Base-by-base conservation (phyloP, 2,888 invertebrate genomes). In the Drosophila rubida region DNA sequence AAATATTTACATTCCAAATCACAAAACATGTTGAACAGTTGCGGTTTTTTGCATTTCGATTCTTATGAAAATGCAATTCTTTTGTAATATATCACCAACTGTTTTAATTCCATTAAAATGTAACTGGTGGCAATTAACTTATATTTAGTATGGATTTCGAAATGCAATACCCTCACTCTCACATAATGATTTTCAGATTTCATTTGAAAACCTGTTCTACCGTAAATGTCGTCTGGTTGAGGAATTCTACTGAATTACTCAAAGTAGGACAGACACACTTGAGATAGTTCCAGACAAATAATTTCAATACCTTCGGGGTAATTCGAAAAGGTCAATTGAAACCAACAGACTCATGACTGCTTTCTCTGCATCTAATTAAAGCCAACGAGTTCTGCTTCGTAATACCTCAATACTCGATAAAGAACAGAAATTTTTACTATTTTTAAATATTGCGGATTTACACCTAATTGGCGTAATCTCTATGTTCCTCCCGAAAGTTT, bases 401-500 rank as follows among this genome's bases (percentile, higher is more conserved):
- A 54, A 23, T 23, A 57, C 16, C 16, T 14, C 64, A n/a, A n/a
- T n/a, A 1, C n/a, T 55, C 66, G 71, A 67, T 80, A 88, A 87
- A 87, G 64, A 69, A 75, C 66, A 59, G 65, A 57, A 88, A 87
- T 87, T 88, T 72, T 69, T 64, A 64, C 70, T 88, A 87, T 87
- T 87, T 87, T 78, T 75, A 87, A 70, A 65, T 35, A 57, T 42
- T 49, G 57, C 54, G 39, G 55, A 61, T 51, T 48, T 64, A 41
- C 44, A 45, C 44, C 59, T 74, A 78, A 80, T 64, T 78, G 59
- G 57, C 49, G 50, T 53, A 62, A 46, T 75, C 49, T 32, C 4
- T 7, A 8, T 19, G 11, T 32, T 8, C n/a, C 16, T 11, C n/a
- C 11, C 0, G 35, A 41, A 19, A 55, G 62, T 75, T 67, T 72